A percentile compares a stretch with the other conserved stretches of the same genome.
Evolutionary conservation across 2,888 invertebrate genomes (phyloP).

Genomic region (Eupelmus urozonus): DNA sequence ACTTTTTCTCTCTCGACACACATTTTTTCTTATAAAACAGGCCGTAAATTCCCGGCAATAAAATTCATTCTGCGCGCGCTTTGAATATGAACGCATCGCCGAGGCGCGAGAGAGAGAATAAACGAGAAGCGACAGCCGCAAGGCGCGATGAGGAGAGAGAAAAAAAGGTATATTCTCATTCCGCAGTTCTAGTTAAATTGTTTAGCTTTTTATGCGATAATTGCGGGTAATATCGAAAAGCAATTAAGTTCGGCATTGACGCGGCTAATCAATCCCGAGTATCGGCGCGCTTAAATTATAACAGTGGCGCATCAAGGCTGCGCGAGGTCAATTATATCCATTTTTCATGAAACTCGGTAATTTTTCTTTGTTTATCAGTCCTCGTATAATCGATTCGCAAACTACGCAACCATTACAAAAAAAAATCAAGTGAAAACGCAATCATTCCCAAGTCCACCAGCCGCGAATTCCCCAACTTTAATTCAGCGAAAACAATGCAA

Average conservation of each 20-base stretch:
- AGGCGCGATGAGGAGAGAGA: not conserved
- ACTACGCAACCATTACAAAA: too few species aligned
- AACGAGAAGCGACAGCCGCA: constrained; percentile 4
- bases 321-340: not conserved
- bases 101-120: constrained; percentile 3
- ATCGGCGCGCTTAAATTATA: constrained; percentile 6
- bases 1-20: constrained; percentile 19
- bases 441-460: too few species aligned
- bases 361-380: not conserved
- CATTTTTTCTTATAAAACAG: constrained; percentile 51
- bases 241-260: constrained; percentile 53
- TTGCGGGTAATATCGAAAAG: constrained; percentile 52
- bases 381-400: too few species aligned
- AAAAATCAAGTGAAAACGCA: too few species aligned
- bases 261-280: constrained; percentile 38
- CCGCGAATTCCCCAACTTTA: too few species aligned
- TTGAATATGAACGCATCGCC: constrained; percentile 21
- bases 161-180: constrained; percentile 13
- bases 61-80: constrained; percentile 1
- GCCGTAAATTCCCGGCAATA: constrained; percentile 49
- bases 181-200: constrained; percentile 49
- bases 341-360: not conserved
- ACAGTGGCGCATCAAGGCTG: not conserved
- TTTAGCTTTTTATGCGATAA: constrained; percentile 52
- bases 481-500: too few species aligned